Conservation (phyloP, 2,113 vertebrate species). For the Nesoenas mayeri region DNA sequence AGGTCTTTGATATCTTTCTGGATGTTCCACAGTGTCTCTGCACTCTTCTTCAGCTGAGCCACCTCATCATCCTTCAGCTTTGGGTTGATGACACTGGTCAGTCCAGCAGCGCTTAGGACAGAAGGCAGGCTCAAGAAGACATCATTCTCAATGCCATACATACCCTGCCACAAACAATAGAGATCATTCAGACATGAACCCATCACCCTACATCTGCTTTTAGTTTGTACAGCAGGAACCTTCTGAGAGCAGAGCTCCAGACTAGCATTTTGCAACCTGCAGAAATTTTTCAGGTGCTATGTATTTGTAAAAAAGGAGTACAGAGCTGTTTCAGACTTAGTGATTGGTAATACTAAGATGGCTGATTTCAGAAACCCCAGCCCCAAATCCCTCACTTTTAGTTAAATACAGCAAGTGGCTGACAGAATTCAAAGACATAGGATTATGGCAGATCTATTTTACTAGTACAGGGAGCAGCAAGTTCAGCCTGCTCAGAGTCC, state of each 20-base stretch:
- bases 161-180: slow-evolving; percentile 75
- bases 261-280: not conserved
- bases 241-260: not conserved
- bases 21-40: slow-evolving; percentile 90
- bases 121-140: slow-evolving; percentile 95
- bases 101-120: slow-evolving; percentile 83
- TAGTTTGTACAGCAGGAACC: not conserved
- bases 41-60: slow-evolving; percentile 88
- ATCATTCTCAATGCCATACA: slow-evolving; percentile 90
- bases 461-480: not conserved
- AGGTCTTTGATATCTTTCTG: slow-evolving; percentile 95
- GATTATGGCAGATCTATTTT: not conserved
- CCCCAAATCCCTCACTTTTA: not conserved
- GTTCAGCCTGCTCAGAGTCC: not conserved
- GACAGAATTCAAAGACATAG: not conserved
- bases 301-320: not conserved
- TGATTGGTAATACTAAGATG: not conserved
- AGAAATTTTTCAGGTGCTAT: not conserved
- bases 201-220: not conserved
- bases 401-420: not conserved
- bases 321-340: not conserved
- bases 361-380: not conserved
- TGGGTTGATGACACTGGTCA: slow-evolving; percentile 91
- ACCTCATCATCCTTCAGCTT: slow-evolving; percentile 89
- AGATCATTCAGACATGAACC: not conserved